Conservation (phyloP, 2,797 vertebrate genomes). For the Harpagifer antarcticus region DNA sequence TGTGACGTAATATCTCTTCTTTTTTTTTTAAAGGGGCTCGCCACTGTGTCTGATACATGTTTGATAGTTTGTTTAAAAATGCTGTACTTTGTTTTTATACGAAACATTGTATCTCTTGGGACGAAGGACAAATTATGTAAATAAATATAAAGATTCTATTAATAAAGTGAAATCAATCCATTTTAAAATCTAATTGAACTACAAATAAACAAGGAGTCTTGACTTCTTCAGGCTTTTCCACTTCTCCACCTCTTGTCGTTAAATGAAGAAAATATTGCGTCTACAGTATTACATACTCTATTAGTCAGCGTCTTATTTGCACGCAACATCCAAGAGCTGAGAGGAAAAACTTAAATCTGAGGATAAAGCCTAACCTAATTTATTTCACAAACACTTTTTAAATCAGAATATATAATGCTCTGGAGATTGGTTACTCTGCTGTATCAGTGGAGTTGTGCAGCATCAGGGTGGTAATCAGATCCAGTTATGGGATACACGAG, state of each 20-base stretch:
- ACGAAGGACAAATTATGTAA: too few relatives aligned
- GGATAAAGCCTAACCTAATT: background rate
- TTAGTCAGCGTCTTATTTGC: background rate
- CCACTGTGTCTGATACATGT: too few relatives aligned
- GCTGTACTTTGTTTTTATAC: too few relatives aligned
- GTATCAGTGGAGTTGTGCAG: background rate
- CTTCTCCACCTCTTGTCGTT: background rate
- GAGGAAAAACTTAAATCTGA: background rate
- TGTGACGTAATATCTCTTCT: too few relatives aligned
- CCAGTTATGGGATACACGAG: background rate
- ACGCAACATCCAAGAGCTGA: background rate
- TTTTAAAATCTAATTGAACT: background rate
- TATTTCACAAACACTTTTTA: background rate
- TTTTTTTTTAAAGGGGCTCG: too few relatives aligned
- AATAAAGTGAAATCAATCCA: too few relatives aligned
- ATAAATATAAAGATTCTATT: too few relatives aligned
- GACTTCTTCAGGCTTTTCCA: background rate
- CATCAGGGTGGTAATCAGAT: background rate
- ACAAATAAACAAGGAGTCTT: background rate
- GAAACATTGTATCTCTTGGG: too few relatives aligned
- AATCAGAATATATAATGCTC: background rate
- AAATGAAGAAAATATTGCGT: background rate
- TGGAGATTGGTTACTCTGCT: background rate
- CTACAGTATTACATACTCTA: background rate
- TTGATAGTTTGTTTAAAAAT: too few relatives aligned